These are phyloP conservation scores for Sinocyclocheilus rhinocerous DNA, from an alignment of 2,113 vertebrate genomes.

Conservation along the genomic window DNA sequence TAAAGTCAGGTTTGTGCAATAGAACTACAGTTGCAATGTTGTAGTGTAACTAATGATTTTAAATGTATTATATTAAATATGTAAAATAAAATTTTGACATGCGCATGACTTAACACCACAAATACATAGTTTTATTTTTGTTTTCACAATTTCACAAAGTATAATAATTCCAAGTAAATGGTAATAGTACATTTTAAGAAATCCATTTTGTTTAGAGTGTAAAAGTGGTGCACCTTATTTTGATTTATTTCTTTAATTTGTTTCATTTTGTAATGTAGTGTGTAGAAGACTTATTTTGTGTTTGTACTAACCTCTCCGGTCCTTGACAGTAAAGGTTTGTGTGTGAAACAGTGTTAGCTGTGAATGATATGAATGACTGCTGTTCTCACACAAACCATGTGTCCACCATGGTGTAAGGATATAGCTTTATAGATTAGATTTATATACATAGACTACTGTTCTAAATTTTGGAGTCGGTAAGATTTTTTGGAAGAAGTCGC, in stretches of 20 bases:
- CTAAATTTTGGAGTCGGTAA: background rate
- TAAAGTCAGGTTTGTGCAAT: constrained; percentile 98
- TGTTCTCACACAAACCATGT: constrained; percentile 56
- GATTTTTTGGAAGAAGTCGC: background rate
- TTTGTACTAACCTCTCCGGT: constrained; percentile 74
- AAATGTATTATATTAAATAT: constrained; percentile 99
- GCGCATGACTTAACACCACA: constrained; percentile 87
- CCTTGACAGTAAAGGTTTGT: constrained; percentile 61
- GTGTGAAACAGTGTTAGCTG: constrained; percentile 42
- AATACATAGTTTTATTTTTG: constrained; percentile 67
- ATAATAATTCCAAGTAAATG: background rate
- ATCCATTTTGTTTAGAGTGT: background rate
- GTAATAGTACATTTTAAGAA: background rate
- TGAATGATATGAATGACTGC: constrained; percentile 7
- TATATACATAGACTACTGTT: too few species aligned
- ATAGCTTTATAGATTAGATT: background rate
- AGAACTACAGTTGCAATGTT: constrained; percentile 87
- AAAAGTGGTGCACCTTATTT: constrained; percentile 30
- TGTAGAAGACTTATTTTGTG: constrained; percentile 60
- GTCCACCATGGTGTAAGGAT: constrained; percentile 57
- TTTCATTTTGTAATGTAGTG: constrained; percentile 56
- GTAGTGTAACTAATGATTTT: constrained; percentile 93
- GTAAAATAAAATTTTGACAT: constrained; percentile 97
- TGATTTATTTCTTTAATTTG: constrained; percentile 55
- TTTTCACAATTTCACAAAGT: background rate